These are phyloP conservation scores for Anastrepha ludens DNA, from an alignment of 1,140 invertebrate species.

Conservation along the genomic window DNA sequence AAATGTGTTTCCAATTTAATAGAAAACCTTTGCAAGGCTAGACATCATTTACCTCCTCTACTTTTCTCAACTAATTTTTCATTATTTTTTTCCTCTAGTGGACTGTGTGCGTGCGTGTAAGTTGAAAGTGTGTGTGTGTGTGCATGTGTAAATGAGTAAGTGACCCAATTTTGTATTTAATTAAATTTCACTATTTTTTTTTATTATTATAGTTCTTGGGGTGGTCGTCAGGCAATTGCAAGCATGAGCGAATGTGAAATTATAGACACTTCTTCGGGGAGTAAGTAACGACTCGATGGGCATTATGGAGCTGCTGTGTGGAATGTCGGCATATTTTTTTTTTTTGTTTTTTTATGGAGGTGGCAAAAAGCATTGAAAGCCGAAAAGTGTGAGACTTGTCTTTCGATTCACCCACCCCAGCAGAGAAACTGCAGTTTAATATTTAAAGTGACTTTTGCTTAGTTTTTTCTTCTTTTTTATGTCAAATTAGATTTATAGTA, in stretches of 20 bases:
- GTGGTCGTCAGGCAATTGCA: background rate
- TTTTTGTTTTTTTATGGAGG: too few species aligned
- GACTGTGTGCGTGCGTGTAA: background rate
- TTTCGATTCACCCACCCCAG: too few species aligned
- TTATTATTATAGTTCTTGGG: background rate
- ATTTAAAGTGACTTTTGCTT: too few species aligned
- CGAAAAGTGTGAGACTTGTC: too few species aligned
- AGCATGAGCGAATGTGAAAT: background rate
- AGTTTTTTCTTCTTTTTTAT: too few species aligned
- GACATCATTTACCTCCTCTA: background rate
- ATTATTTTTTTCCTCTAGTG: background rate
- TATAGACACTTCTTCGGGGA: background rate
- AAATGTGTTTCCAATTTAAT: conserved; percentile 23
- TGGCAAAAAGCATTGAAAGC: too few species aligned
- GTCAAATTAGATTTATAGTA: too few species aligned
- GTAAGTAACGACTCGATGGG: background rate
- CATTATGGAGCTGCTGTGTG: too few species aligned
- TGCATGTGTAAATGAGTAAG: background rate
- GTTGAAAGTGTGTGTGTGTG: background rate
- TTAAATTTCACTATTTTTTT: conserved; percentile 31
- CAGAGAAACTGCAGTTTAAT: too few species aligned
- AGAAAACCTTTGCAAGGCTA: background rate
- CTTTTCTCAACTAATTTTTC: background rate
- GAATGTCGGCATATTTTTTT: too few species aligned
- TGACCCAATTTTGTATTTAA: conserved; percentile 38